Base-by-base conservation (phyloP, 92 coral and sea anemone genomes). In the Heteractis magnifica region DNA sequence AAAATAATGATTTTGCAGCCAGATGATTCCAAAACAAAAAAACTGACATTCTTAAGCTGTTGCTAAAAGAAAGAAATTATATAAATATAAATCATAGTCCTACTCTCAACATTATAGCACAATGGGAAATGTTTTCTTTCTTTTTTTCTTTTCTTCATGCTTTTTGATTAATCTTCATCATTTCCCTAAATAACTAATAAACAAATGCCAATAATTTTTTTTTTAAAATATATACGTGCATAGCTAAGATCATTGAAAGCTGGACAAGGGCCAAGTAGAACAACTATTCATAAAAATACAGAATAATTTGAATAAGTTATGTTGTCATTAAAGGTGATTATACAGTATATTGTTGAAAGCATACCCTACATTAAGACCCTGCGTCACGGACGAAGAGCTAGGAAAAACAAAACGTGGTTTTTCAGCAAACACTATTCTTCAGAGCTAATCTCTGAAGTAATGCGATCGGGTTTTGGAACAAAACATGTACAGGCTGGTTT, bases 401-500 rank as follows among this genome's bases (percentile, higher is more conserved):
- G 70, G 70, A 3, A 18, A 62, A 62, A 62, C 70, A 62, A 62
- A 3, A 6, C 9, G 20, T 62, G 70, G 20, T 62, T n/a, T 62
- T 18, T 62, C 70, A 62, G 8, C 70, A 62, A 62, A 62, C 70
- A 62, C 6, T n/a, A 18, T 8, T 8, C 70, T 62, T 18, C 18
- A 4, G 10, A 62, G 26, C 21, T 62, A 62, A 62, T 20, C 70
- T n/a, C 1, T 23, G 8, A 10, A 62, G 70, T 62, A 62, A 62
- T 62, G 10, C 70, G 70, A 62, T 80, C 75, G 16, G 76, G 41
- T 15, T 80, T 4, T 18, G 9, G 60, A 64, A 2, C 26, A 55
- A 44, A 64, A 80, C 83, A 65, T 13, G 83, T 48, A 44, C 16
- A 41, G 76, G 49, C 83, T 65, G 15, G 83, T 80, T 80, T 65